These are phyloP conservation scores for Ceratitis capitata DNA, from an alignment of 1,140 invertebrate genomes.

Conservation along the genomic window DNA sequence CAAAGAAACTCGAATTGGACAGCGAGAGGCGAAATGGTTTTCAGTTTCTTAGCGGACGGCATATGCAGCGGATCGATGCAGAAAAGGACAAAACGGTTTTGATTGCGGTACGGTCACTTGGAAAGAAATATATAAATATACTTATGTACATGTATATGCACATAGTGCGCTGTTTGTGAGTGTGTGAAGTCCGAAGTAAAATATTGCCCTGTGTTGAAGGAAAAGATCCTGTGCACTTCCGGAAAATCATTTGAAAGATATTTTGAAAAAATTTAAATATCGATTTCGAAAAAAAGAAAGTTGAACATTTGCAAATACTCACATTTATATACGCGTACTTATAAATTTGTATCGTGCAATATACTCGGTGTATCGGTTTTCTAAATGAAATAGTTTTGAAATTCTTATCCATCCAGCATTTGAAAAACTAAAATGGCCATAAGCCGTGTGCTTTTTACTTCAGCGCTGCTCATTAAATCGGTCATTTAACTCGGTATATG, in stretches of 20 bases:
- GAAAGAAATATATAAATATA: slow-evolving; percentile 4
- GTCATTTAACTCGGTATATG: slow-evolving; percentile 23
- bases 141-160: background rate
- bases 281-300: no score
- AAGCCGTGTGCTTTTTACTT: background rate
- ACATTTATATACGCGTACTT: background rate
- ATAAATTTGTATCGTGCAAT: background rate
- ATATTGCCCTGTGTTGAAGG: background rate
- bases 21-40: slow-evolving; percentile 31
- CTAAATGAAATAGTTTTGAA: background rate
- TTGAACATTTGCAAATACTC: background rate
- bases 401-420: background rate
- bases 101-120: background rate
- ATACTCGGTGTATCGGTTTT: background rate
- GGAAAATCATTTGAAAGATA: background rate
- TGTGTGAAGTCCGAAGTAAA: background rate
- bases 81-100: slow-evolving; percentile 26
- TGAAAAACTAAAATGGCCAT: background rate
- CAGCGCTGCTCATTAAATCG: background rate
- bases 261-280: no score
- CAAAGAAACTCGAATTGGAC: slow-evolving; percentile 40
- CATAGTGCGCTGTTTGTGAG: no score
- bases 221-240: background rate
- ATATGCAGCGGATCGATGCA: slow-evolving; percentile 61
- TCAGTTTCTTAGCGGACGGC: slow-evolving; percentile 63